phyloP scores from a whole-genome alignment of 2,888 invertebrate genomes.

The Sinohyriopsis cumingii region DNA sequence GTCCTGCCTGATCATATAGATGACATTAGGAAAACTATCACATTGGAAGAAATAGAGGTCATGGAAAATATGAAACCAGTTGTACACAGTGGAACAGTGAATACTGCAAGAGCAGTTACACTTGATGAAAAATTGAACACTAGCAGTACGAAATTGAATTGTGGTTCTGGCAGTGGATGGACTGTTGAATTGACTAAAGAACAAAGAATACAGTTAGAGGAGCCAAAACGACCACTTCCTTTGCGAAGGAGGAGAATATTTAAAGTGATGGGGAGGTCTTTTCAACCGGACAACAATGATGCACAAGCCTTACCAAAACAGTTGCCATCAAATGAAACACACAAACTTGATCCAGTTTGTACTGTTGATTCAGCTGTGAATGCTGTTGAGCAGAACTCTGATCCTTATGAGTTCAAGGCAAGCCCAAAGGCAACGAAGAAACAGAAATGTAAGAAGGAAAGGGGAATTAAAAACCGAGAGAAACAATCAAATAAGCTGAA shows the following conservation, averaged over 20 bases:
- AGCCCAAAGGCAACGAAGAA: constrained; percentile 48
- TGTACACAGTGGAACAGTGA: too few species aligned
- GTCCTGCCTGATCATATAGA: too few species aligned
- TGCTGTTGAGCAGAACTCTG: constrained; percentile 16
- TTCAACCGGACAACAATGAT: not conserved
- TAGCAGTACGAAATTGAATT: too few species aligned
- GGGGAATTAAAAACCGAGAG: constrained; percentile 8
- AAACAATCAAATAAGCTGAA: constrained; percentile 8
- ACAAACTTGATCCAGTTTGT: not conserved
- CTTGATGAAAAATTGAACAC: too few species aligned
- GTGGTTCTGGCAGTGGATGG: too few species aligned
- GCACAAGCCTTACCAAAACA: not conserved
- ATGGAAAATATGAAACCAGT: too few species aligned
- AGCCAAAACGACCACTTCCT: constrained; percentile 1
- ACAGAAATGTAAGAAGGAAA: constrained; percentile 17
- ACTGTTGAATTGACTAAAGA: too few species aligned
- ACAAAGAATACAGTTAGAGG: too few species aligned
- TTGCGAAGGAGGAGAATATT: constrained; percentile 30
- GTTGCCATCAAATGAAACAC: not conserved
- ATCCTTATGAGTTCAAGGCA: constrained; percentile 58
- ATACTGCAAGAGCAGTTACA: too few species aligned
- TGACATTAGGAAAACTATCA: too few species aligned
- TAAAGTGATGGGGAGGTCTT: constrained; percentile 7
- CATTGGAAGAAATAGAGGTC: too few species aligned
- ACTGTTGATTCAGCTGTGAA: not conserved